Base-by-base conservation (phyloP, 2,888 invertebrate species). In the Axea sp. region DNA sequence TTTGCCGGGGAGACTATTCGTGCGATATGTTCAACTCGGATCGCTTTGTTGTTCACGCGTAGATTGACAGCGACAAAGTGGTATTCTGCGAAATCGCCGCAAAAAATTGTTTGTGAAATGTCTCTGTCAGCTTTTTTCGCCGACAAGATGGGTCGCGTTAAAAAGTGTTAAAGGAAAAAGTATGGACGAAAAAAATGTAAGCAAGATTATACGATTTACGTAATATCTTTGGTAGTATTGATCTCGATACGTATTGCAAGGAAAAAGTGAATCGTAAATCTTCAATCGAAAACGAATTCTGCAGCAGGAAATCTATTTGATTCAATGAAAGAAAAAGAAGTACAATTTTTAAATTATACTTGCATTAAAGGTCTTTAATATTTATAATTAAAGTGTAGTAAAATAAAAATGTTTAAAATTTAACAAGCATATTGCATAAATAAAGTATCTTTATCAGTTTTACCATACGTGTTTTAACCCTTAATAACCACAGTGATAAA, bases 21-120 rank as follows among this genome's bases (percentile, higher is more conserved):
- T 7, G 12, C 30, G 45, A 45, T 45, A 17, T 33, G 17, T 37
- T 12, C 11, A 35, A 30, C 53, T 65, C 47, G 37, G 47, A 71
- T 55, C 39, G 62, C 47, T 62, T 55, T 55, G 62, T 69, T 55
- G 62, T 55, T 69, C 55, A 62, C 41, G 60, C 69, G 53, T 47
- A 47, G 26, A 60, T 60, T 69, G 60, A 69, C 69, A 69, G 60
- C 60, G 69, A 55, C 35, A 51, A 68, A 59, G 51, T 59, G 49
- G 15, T 33, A 9, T 49, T 68, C 47, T 35, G 33, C 45, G 65
- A 64, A 62, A 33, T 37, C 17, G 19, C 15, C 30, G 39, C 35
- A 53, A 57, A 49, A 57, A 57, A 67, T 26, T 37, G 49, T 64
- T 47, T 57, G 47, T 49, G 39, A 55, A 53, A 47, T 11, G 47